Conservation (phyloP, 2,797 vertebrate genomes). For the Okamejei kenojei region DNA sequence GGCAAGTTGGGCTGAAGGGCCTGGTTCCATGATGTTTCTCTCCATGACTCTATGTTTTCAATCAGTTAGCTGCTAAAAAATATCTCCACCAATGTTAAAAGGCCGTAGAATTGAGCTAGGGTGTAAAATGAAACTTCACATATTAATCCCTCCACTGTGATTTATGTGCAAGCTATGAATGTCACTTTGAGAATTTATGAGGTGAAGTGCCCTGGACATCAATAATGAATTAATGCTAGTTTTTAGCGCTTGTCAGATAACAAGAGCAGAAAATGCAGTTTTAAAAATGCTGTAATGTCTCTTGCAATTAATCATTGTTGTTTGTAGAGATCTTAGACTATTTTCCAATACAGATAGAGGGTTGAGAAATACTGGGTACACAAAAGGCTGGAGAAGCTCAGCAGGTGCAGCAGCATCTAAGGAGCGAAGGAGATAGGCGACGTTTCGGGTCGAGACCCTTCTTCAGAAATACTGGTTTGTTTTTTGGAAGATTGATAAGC, state of each 20-base stretch:
- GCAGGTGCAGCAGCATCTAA: too few species aligned
- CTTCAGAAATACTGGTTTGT: not conserved
- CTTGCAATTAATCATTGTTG: not conserved
- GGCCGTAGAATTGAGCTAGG: not conserved
- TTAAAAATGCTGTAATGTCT: not conserved
- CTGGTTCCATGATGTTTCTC: not conserved
- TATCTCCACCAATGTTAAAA: not conserved
- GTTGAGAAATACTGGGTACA: not conserved
- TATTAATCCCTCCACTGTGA: not conserved
- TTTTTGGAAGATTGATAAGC: not conserved
- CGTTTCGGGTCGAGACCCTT: too few species aligned
- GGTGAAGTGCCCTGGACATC: not conserved
- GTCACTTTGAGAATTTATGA: slow-evolving; percentile 17
- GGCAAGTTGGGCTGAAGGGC: too few species aligned
- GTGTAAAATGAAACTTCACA: not conserved
- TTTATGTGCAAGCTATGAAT: not conserved
- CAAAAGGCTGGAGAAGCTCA: too few species aligned
- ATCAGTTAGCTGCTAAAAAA: not conserved
- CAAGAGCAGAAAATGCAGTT: not conserved
- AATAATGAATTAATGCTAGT: not conserved
- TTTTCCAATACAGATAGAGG: not conserved
- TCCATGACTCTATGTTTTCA: not conserved
- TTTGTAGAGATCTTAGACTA: not conserved
- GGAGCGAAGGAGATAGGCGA: too few species aligned
- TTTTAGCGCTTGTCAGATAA: not conserved